phyloP scores from a whole-genome alignment of 2,888 invertebrate genomes.

The Synanthedon andrenaeformis region DNA sequence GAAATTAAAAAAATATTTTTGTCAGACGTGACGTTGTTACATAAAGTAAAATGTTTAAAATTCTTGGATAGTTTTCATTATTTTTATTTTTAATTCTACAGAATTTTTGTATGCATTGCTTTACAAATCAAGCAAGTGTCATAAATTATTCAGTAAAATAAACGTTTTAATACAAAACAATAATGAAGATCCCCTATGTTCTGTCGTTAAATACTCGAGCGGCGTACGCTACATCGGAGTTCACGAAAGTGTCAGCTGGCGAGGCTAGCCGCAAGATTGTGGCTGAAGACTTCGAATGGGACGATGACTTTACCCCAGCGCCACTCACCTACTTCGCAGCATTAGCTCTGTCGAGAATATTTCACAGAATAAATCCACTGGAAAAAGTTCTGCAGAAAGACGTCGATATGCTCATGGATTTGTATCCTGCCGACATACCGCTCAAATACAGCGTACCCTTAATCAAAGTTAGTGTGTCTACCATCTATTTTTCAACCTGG shows the following conservation, averaged over 20 bases:
- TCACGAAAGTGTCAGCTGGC: slow-evolving; percentile 29
- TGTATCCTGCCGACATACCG: slow-evolving; percentile 70
- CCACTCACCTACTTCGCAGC: slow-evolving; percentile 47
- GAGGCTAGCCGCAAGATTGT: slow-evolving; percentile 39
- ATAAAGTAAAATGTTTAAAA: too few species aligned
- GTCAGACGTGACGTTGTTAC: too few species aligned
- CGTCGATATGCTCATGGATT: slow-evolving; percentile 70
- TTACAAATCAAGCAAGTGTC: too few species aligned
- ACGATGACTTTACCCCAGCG: slow-evolving; percentile 44
- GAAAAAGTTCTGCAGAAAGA: slow-evolving; percentile 68
- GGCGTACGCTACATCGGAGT: slow-evolving; percentile 35
- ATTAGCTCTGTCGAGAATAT: slow-evolving; percentile 39
- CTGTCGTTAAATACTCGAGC: slow-evolving; percentile 36
- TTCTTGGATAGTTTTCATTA: too few species aligned
- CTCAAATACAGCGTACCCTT: slow-evolving; percentile 65
- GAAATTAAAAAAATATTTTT: too few species aligned
- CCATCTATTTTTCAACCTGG: slow-evolving; percentile 3
- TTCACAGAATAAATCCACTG: slow-evolving; percentile 65
- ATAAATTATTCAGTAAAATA: too few species aligned
- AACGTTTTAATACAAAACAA: slow-evolving; percentile 1
- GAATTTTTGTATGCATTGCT: too few species aligned
- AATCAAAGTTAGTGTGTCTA: slow-evolving; percentile 42
- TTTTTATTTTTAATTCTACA: too few species aligned
- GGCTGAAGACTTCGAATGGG: slow-evolving; percentile 61
- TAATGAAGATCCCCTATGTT: slow-evolving; percentile 58